These are phyloP conservation scores for Drosophila pseudotalamancana DNA, from an alignment of 2,888 invertebrate species.

Conservation along the genomic window DNA sequence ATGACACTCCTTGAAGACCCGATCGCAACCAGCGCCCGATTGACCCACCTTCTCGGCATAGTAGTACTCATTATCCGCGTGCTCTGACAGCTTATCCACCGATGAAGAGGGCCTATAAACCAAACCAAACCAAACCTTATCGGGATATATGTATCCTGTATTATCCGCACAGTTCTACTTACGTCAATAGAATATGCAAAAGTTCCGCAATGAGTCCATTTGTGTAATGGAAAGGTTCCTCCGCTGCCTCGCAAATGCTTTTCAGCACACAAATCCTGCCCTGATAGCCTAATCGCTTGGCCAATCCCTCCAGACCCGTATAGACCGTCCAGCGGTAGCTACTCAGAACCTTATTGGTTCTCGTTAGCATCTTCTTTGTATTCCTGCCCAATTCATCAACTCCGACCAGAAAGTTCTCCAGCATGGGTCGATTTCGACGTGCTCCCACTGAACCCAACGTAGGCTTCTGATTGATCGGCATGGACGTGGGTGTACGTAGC, in stretches of 20 bases:
- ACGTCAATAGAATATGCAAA: slow-evolving; percentile 91
- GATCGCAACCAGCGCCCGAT: slow-evolving; percentile 80
- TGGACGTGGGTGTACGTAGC: slow-evolving; percentile 57
- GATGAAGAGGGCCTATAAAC: slow-evolving; percentile 89
- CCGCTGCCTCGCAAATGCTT: slow-evolving; percentile 91
- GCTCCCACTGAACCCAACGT: slow-evolving; percentile 61
- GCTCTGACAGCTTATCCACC: slow-evolving; percentile 87
- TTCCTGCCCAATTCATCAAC: slow-evolving; percentile 63
- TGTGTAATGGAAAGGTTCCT: slow-evolving; percentile 88
- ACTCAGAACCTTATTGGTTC: slow-evolving; percentile 62
- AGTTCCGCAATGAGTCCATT: slow-evolving; percentile 91
- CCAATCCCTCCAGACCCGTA: slow-evolving; percentile 78
- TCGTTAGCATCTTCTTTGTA: slow-evolving; percentile 53
- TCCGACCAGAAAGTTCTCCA: slow-evolving; percentile 69
- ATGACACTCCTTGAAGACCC: slow-evolving; percentile 79
- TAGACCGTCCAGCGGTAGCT: slow-evolving; percentile 82
- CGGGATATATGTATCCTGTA: background rate
- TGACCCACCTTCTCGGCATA: slow-evolving; percentile 90
- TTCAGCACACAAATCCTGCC: slow-evolving; percentile 90
- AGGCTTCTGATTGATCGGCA: slow-evolving; percentile 58
- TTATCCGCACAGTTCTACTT: slow-evolving; percentile 82
- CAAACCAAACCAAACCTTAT: background rate
- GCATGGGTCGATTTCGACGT: slow-evolving; percentile 53
- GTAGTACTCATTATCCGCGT: slow-evolving; percentile 89
- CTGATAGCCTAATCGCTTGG: slow-evolving; percentile 87